These are phyloP conservation scores for Sebastes reedi DNA, from an alignment of 2,797 vertebrate genomes.

Conservation along the genomic window DNA sequence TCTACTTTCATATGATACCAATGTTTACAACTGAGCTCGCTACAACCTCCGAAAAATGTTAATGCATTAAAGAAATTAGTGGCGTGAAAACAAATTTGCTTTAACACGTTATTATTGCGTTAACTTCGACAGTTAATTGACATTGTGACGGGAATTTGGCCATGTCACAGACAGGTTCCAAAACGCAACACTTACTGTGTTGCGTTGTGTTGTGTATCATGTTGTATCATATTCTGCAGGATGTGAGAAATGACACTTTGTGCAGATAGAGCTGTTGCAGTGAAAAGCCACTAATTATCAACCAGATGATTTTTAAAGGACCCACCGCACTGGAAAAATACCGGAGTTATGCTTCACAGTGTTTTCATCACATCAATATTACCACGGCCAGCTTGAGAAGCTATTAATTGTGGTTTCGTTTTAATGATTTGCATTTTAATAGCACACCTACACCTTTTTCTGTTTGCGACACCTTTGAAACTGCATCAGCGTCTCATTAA, in stretches of 20 bases:
- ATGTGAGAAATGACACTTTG: not conserved
- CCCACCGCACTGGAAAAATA: not conserved
- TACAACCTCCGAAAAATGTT: too few species aligned
- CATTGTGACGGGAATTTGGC: not conserved
- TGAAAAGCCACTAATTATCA: slow-evolving; percentile 32
- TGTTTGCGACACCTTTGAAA: slow-evolving; percentile 22
- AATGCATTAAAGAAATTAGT: too few species aligned
- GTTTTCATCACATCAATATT: not conserved
- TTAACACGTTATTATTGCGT: too few species aligned
- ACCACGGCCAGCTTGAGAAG: not conserved
- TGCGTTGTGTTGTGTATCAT: not conserved
- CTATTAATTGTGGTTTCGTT: slow-evolving; percentile 21
- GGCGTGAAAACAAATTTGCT: too few species aligned
- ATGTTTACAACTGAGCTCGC: too few species aligned
- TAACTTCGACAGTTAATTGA: not conserved
- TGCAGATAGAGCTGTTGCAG: not conserved
- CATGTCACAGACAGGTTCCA: not conserved
- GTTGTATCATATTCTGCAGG: not conserved
- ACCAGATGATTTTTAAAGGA: not conserved
- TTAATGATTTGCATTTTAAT: slow-evolving; percentile 44
- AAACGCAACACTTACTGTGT: not conserved
- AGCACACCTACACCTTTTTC: slow-evolving; percentile 19
- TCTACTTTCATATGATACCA: too few species aligned
- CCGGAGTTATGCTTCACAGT: not conserved
- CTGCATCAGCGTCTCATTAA: slow-evolving; percentile 15